Base-by-base conservation (phyloP, 2,888 invertebrate genomes). In the Lottia scabra region DNA sequence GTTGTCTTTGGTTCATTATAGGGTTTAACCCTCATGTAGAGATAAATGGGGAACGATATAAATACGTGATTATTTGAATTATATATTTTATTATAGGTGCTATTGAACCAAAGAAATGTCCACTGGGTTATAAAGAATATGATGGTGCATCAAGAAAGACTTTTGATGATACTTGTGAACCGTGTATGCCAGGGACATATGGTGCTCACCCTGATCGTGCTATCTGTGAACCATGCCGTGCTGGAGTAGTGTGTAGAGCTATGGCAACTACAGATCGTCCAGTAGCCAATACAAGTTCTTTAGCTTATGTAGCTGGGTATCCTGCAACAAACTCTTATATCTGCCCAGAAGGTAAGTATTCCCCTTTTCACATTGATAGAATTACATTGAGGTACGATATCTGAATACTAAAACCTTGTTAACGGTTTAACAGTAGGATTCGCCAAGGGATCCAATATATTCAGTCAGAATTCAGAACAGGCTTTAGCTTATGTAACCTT, bases 191-290 rank as follows among this genome's bases (percentile, higher is more conserved):
- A 1, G 88, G 88, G 26, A 82, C 79, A 38, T 88, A 84, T 77
- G 88, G 88, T 23, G 84, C 84, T 30, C 79, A 86, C 23, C 75
- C 81, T 15, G 78, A 85, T 68, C 81, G 88, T 5, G 76, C 78
- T 15, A 79, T 78, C 12, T 88, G 88, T 80, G 65, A 74, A 15
- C 79, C 83, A 6, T 88, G 88, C 76, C 78, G 85, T n/a, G 85
- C 88, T 8, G 88, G 88, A 23, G 87, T 88, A 62, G 88, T 88
- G 63, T 88, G 88, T 74, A 76, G 83, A 63, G 80, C 76, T 13
- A 71, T 71, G 38, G 85, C 88, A 2, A 86, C 84, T 2, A 84
- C 87, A 2, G 88, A 88, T 71, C 68, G 78, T 13, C 88, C 88
- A 1, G 80, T 85, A 3, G 75, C 78, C 46, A 88, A 88, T 73